Conservation (phyloP, 2,113 vertebrate genomes). For the Etheostoma cragini region DNA sequence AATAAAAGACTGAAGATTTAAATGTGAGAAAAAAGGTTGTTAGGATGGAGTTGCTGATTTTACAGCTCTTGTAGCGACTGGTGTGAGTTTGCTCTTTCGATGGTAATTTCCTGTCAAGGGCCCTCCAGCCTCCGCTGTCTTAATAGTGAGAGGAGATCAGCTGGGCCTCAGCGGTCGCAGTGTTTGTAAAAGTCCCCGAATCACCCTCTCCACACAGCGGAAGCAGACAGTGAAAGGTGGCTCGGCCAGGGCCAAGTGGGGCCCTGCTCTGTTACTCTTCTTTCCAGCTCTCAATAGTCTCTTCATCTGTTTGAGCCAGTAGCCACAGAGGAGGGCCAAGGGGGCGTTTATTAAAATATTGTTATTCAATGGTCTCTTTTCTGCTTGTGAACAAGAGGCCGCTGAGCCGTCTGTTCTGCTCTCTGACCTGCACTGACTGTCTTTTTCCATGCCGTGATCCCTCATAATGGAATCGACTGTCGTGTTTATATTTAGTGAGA, state of each 20-base stretch:
- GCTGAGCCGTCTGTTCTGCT: conserved; percentile 90
- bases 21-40: conserved; percentile 19
- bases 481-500: conserved; percentile 90
- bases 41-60: conserved; percentile 56
- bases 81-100: conserved; percentile 85
- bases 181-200: conserved; percentile 81
- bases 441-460: conserved; percentile 89
- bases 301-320: conserved; percentile 82
- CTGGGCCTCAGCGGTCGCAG: conserved; percentile 85
- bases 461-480: conserved; percentile 95
- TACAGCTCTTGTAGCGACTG: conserved; percentile 55
- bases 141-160: conserved; percentile 86
- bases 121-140: conserved; percentile 87
- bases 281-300: conserved; percentile 86
- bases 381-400: conserved; percentile 88
- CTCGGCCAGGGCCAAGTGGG: conserved; percentile 82
- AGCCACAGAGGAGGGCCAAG: conserved; percentile 78
- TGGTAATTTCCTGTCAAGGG: conserved; percentile 90
- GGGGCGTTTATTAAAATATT: conserved; percentile 90
- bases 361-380: conserved; percentile 96
- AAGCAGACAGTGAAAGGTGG: conserved; percentile 91
- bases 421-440: conserved; percentile 91
- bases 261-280: conserved; percentile 84
- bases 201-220: conserved; percentile 84
- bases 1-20: conserved; percentile 23